Conservation (phyloP, 2,113 vertebrate species). For the Sinocyclocheilus grahami region DNA sequence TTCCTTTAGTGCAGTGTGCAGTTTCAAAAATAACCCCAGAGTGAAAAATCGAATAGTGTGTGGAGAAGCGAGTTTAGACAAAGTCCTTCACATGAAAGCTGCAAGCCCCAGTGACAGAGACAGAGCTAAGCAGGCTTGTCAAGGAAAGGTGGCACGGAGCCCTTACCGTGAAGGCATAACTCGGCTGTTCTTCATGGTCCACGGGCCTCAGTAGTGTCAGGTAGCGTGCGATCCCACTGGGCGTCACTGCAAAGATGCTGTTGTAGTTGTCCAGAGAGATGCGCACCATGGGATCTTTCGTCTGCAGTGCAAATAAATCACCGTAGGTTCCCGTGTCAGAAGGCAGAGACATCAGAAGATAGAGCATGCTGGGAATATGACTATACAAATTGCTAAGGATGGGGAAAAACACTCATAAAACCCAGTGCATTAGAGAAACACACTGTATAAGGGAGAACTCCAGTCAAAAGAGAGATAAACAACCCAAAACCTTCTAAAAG, state of each 20-base stretch:
- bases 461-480: background rate
- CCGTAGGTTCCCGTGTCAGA: constrained; percentile 31
- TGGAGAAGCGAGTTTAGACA: constrained; percentile 29
- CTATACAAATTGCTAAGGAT: constrained; percentile 1
- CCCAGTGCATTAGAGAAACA: background rate
- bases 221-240: constrained; percentile 85
- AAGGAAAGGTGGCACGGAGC: background rate
- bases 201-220: constrained; percentile 89
- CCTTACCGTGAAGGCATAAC: constrained; percentile 89
- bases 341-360: background rate
- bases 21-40: constrained; percentile 1
- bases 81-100: constrained; percentile 49
- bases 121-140: constrained; percentile 24
- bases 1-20: background rate
- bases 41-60: background rate
- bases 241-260: constrained; percentile 83
- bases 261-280: constrained; percentile 86
- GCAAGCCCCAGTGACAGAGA: constrained; percentile 8
- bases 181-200: constrained; percentile 89
- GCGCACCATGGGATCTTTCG: constrained; percentile 87
- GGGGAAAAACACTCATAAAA: constrained; percentile 2
- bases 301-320: constrained; percentile 73
- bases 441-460: background rate
- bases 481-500: background rate
- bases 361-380: background rate